Percentiles rank a stretch among this genome's conserved stretches.
Evolutionary conservation across 2,113 vertebrate species (phyloP).

Genomic region (Ictidomys tridecemlineatus): DNA sequence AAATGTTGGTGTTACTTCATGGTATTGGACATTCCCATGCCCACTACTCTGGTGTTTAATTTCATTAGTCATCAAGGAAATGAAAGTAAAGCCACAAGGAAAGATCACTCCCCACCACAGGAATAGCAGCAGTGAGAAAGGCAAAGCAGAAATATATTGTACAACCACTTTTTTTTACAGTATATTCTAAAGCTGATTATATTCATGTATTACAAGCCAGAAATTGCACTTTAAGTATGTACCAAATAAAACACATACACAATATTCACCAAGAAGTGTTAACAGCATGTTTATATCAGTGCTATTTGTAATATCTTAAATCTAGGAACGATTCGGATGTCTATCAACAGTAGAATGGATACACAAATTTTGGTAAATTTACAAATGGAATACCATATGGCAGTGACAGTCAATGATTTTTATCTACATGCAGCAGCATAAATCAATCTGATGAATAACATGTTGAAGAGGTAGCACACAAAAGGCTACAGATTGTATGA

Average conservation of each 20-base stretch:
- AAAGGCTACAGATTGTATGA: neutral
- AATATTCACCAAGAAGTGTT: neutral
- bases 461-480: neutral
- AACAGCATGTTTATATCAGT: neutral
- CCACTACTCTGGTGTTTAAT: neutral
- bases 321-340: neutral
- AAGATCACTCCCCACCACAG: neutral
- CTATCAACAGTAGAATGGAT: neutral
- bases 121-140: neutral
- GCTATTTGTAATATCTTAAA: neutral
- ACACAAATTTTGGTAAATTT: neutral
- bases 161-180: neutral
- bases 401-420: neutral
- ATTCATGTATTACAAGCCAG: neutral
- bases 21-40: neutral
- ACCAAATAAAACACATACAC: neutral
- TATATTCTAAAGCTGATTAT: neutral
- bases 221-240: neutral
- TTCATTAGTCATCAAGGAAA: neutral
- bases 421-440: neutral
- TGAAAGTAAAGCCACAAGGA: slow-evolving; percentile 5
- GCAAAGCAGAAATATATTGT: neutral
- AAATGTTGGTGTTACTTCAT: neutral
- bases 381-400: neutral
- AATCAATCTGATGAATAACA: neutral